Percentiles rank a stretch among this genome's conserved stretches.
phyloP scores from a whole-genome alignment of 2,888 invertebrate species.

The Amphimallon solstitiale region DNA sequence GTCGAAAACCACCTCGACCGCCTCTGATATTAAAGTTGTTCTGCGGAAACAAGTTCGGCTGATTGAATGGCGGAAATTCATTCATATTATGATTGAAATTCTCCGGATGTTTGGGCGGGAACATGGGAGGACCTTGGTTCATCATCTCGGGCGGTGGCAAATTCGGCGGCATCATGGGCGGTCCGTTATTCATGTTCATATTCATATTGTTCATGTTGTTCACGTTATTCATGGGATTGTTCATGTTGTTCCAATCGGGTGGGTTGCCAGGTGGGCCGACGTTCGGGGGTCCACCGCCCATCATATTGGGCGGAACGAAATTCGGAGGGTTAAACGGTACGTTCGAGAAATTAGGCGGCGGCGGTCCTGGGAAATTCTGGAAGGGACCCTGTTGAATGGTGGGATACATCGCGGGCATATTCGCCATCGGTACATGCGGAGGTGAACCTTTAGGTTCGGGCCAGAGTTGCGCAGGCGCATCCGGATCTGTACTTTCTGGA shows the following conservation, averaged over 20 bases:
- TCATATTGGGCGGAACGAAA: conserved; percentile 40
- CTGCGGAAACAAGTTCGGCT: conserved; percentile 60
- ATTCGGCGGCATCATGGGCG: conserved; percentile 57
- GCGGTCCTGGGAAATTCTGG: conserved; percentile 57
- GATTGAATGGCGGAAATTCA: conserved; percentile 60
- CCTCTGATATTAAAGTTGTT: conserved; percentile 61
- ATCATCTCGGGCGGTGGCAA: conserved; percentile 62
- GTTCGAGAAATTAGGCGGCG: conserved; percentile 58
- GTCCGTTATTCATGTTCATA: conserved; percentile 34
- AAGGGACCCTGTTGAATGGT: conserved; percentile 61
- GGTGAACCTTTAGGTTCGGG: conserved; percentile 83
- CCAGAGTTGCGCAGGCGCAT: conserved; percentile 82
- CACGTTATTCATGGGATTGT: not conserved
- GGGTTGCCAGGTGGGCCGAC: conserved; percentile 49
- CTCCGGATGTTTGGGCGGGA: conserved; percentile 56
- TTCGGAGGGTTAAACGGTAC: conserved; percentile 56
- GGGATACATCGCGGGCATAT: conserved; percentile 49
- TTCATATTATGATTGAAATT: conserved; percentile 62
- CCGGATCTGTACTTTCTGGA: conserved; percentile 84
- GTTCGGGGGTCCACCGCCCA: conserved; percentile 64
- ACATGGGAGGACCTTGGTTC: conserved; percentile 60
- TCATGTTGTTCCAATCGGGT: conserved; percentile 36
- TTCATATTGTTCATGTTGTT: conserved; percentile 41
- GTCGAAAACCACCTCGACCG: conserved; percentile 48
- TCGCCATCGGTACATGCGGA: conserved; percentile 56